phyloP scores from a whole-genome alignment of 2,113 vertebrate species.

The Paramormyrops kingsleyae region DNA sequence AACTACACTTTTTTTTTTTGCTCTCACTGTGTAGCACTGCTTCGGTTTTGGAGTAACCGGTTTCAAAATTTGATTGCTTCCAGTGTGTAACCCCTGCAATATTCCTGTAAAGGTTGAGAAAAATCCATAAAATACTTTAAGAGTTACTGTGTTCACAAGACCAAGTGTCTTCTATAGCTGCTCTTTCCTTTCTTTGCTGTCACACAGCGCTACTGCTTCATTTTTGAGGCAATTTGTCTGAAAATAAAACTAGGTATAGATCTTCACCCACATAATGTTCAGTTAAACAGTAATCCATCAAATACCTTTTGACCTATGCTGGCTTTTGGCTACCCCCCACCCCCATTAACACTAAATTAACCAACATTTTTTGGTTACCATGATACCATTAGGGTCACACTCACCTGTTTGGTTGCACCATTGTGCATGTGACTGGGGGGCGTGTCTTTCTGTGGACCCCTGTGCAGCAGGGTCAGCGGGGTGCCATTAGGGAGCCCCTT shows the following conservation, averaged over 20 bases:
- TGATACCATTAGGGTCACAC: background rate
- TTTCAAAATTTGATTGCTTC: background rate
- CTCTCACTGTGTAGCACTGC: background rate
- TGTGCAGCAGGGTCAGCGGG: constrained; percentile 38
- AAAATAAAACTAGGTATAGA: background rate
- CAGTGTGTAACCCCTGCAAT: background rate
- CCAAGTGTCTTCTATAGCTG: background rate
- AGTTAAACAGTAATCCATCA: background rate
- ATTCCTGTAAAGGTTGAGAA: background rate
- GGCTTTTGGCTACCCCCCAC: background rate
- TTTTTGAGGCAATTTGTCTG: background rate
- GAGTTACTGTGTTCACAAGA: background rate
- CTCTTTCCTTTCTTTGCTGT: background rate
- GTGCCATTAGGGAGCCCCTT: constrained; percentile 66
- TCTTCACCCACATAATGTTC: background rate
- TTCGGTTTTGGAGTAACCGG: background rate
- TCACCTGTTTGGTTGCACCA: constrained; percentile 53
- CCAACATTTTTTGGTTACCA: background rate
- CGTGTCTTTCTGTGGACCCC: constrained; percentile 32
- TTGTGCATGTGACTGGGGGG: constrained; percentile 38
- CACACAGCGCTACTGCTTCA: background rate
- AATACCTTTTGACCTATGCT: background rate
- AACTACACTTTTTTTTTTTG: background rate
- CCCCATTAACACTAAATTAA: background rate
- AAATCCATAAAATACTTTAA: background rate